These are phyloP conservation scores for Macrotis lagotis DNA, from an alignment of 2,113 vertebrate species.

Conservation along the genomic window DNA sequence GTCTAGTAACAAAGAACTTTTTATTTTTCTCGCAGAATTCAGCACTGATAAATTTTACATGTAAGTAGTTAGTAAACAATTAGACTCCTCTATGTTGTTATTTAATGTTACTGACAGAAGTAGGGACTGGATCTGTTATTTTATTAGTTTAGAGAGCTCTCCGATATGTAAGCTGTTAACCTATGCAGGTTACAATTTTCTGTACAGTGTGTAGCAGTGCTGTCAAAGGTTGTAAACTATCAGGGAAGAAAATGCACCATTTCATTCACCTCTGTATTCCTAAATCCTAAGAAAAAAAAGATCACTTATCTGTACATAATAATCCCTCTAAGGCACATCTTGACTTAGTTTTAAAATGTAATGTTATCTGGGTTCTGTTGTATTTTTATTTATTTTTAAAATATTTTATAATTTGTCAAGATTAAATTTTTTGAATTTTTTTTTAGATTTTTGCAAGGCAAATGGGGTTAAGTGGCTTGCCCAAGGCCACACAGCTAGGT, in stretches of 20 bases:
- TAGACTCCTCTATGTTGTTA: background rate
- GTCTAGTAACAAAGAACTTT: background rate
- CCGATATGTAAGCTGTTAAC: background rate
- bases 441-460: no score
- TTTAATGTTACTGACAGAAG: background rate
- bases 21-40: background rate
- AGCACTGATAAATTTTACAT: background rate
- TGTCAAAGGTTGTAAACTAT: background rate
- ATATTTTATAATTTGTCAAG: background rate
- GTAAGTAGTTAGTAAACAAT: background rate
- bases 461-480: no score
- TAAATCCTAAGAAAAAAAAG: background rate
- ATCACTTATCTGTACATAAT: background rate
- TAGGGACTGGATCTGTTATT: background rate
- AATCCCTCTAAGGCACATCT: background rate
- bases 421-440: background rate
- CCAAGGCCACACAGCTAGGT: no score
- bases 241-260: background rate
- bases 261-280: background rate
- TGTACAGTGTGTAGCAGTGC: background rate
- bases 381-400: background rate
- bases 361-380: background rate
- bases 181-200: background rate
- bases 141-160: background rate
- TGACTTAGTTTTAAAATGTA: background rate